Evolutionary conservation across 2,113 vertebrate genomes (phyloP).

Genomic region (Spea bombifrons): DNA sequence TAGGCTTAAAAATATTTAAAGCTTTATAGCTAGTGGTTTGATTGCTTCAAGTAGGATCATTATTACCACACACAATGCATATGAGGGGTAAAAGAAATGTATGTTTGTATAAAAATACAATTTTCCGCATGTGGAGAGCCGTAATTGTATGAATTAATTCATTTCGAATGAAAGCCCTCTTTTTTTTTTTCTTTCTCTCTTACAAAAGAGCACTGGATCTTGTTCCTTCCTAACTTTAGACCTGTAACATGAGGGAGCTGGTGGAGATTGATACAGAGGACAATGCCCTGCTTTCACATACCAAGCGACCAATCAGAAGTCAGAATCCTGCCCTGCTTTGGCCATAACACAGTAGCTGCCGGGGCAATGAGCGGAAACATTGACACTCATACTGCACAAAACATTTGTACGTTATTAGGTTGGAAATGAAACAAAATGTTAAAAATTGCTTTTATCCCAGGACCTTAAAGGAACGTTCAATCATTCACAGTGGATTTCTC

Average conservation of each 20-base stretch:
- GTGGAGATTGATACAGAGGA: conserved; percentile 42
- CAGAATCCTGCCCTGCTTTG: not conserved
- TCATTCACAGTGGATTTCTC: too few species aligned
- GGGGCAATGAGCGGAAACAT: conserved; percentile 7
- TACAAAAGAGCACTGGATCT: conserved; percentile 30
- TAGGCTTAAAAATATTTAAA: conserved; percentile 23
- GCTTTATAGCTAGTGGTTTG: conserved; percentile 15
- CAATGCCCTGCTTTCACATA: conserved; percentile 40
- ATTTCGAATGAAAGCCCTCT: conserved; percentile 31
- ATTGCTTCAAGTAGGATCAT: conserved; percentile 1
- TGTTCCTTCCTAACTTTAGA: conserved; percentile 41
- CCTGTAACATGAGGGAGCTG: conserved; percentile 41
- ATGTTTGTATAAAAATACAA: conserved; percentile 3
- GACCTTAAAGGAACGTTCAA: too few species aligned
- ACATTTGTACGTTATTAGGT: too few species aligned
- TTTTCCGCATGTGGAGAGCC: not conserved
- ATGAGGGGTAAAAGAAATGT: not conserved
- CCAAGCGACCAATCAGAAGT: conserved; percentile 18
- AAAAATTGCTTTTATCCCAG: too few species aligned
- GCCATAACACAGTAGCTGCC: conserved; percentile 19
- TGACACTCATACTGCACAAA: not conserved
- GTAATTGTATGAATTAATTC: conserved; percentile 25
- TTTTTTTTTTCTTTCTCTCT: conserved; percentile 10
- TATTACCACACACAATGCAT: not conserved
- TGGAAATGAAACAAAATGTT: too few species aligned